Conservation (phyloP, 2,797 vertebrate species). For the Tarsius wallacei region DNA sequence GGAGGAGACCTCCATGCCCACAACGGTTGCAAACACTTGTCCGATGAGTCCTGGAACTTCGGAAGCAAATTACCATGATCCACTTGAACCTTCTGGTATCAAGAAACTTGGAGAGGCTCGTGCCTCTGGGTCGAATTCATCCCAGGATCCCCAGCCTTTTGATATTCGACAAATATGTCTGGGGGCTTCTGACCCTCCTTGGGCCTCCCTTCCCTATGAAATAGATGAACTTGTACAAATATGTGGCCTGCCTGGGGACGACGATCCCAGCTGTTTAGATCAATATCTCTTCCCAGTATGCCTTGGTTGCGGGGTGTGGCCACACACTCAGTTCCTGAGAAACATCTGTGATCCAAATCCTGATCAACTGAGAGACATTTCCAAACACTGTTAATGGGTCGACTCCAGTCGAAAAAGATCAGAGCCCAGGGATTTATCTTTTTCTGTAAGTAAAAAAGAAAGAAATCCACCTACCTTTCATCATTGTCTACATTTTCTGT, state of each 20-base stretch:
- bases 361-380: not conserved
- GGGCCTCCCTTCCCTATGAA: not conserved
- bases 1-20: rapidly evolving
- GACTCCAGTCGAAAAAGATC: not conserved
- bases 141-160: too few species aligned
- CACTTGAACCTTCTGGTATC: rapidly evolving
- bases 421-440: not conserved
- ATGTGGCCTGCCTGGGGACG: not conserved
- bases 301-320: not conserved
- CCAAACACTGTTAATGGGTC: too few species aligned
- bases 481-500: not conserved
- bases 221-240: not conserved
- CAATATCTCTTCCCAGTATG: not conserved
- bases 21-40: rapidly evolving
- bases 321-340: not conserved
- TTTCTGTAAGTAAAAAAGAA: not conserved
- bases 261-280: not conserved
- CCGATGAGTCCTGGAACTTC: rapidly evolving
- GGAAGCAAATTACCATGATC: rapidly evolving
- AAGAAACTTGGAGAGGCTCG: not conserved
- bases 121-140: not conserved
- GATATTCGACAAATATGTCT: not conserved
- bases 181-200: not conserved
- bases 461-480: not conserved
- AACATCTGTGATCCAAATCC: not conserved